Evolutionary conservation across 2,888 invertebrate genomes (phyloP).

Genomic region (Cephus rjabovi): DNA sequence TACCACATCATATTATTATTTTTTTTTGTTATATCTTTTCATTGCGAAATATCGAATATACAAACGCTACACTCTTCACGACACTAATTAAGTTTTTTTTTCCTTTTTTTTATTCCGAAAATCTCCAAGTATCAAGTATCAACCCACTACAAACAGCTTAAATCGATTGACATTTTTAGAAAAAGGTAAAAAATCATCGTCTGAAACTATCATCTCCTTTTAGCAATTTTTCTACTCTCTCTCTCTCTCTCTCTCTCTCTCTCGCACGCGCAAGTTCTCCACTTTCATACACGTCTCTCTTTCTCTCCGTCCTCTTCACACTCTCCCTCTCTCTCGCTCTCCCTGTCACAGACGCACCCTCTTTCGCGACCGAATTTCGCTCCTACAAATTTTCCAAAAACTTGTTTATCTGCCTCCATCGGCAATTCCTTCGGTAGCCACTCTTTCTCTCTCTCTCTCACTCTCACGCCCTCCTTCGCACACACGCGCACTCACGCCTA

Average conservation of each 20-base stretch:
- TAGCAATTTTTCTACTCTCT: slow-evolving; percentile 15
- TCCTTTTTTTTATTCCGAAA: slow-evolving; percentile 14
- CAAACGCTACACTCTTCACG: slow-evolving; percentile 22
- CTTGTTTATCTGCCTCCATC: not conserved
- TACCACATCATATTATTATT: not conserved
- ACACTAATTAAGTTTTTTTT: slow-evolving; percentile 17
- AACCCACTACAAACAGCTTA: slow-evolving; percentile 13
- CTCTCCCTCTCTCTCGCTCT: slow-evolving; percentile 8
- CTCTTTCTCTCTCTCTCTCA: not conserved
- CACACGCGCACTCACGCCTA: not conserved
- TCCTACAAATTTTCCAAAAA: not conserved
- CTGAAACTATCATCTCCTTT: slow-evolving; percentile 33
- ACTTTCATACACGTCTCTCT: slow-evolving; percentile 20
- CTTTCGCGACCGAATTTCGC: not conserved
- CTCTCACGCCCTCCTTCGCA: slow-evolving; percentile 9
- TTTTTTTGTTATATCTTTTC: not conserved
- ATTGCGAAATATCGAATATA: slow-evolving; percentile 14
- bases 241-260: slow-evolving; percentile 4
- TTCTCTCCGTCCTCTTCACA: not conserved
- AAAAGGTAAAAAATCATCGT: slow-evolving; percentile 30
- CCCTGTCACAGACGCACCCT: slow-evolving; percentile 5
- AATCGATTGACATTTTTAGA: slow-evolving; percentile 23
- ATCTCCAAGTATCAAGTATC: slow-evolving; percentile 13
- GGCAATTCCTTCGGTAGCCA: not conserved
- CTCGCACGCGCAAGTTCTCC: not conserved